Percentiles rank a stretch among this genome's conserved stretches.
Evolutionary conservation across 2,113 vertebrate genomes (phyloP).

Genomic region (Ellobius talpinus): DNA sequence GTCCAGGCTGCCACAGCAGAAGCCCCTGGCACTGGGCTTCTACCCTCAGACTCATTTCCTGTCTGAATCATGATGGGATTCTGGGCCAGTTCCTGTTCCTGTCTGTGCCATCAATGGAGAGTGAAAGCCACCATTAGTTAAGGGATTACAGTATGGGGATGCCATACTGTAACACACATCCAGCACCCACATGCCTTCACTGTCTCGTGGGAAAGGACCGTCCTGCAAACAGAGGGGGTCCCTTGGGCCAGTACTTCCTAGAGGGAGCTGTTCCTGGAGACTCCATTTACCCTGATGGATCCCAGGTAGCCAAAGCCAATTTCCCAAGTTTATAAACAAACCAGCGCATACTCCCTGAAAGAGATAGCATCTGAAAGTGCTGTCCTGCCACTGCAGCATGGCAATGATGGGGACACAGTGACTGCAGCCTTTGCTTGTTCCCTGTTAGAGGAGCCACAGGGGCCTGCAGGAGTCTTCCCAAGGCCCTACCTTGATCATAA

Average conservation of each 20-base stretch:
- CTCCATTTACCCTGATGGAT: neutral
- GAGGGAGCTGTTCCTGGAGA: neutral
- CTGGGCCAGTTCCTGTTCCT: neutral
- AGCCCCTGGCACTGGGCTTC: neutral
- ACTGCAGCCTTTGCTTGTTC: neutral
- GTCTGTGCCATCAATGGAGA: neutral
- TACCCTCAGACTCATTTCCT: neutral
- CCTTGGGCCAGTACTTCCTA: accelerated
- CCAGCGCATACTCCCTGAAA: neutral
- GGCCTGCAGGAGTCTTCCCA: neutral
- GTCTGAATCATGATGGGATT: neutral
- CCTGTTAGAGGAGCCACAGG: neutral
- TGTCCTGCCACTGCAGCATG: neutral
- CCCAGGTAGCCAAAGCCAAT: neutral
- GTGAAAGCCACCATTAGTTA: neutral
- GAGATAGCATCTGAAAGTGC: neutral
- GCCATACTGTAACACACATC: neutral
- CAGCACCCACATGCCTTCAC: accelerated
- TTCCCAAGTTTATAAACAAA: neutral
- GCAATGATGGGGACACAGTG: neutral
- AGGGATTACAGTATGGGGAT: too few relatives aligned
- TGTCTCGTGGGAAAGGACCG: neutral
- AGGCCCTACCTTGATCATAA: neutral
- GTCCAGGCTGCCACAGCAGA: neutral
- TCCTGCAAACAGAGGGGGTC: neutral